These are phyloP conservation scores for Cephalopterus ornatus DNA, from an alignment of 2,113 vertebrate genomes.

Conservation along the genomic window DNA sequence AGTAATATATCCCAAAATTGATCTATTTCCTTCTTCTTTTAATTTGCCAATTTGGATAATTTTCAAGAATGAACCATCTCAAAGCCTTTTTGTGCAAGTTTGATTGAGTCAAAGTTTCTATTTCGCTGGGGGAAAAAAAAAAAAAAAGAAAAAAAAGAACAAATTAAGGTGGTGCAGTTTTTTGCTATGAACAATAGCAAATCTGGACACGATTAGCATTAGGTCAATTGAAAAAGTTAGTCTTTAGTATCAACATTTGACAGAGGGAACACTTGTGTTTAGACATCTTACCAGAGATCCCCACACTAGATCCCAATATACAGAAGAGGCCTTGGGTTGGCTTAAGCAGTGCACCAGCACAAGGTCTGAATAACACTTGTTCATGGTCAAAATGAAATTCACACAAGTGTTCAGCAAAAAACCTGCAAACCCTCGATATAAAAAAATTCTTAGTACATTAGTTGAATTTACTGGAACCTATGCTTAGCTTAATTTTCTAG, in stretches of 20 bases:
- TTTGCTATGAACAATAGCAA: neutral
- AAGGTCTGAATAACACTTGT: neutral
- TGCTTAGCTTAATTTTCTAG: neutral
- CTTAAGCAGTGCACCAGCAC: neutral
- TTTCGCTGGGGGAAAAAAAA: neutral
- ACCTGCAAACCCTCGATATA: neutral
- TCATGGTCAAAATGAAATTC: neutral
- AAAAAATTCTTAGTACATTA: neutral
- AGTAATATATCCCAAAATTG: neutral
- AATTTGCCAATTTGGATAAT: neutral
- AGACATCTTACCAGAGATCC: neutral
- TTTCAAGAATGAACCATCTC: neutral
- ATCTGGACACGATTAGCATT: neutral
- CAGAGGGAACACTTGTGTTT: neutral
- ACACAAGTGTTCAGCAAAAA: neutral
- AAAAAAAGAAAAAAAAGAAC: neutral
- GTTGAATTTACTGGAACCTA: neutral
- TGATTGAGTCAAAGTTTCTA: neutral
- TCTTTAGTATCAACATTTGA: neutral
- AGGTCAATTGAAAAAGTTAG: neutral
- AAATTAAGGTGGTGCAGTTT: neutral
- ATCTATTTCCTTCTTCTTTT: neutral
- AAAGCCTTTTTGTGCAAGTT: neutral
- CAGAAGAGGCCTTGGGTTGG: neutral
- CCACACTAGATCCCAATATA: neutral